These are phyloP conservation scores for Sula dactylatra DNA, from an alignment of 2,113 vertebrate species.

Conservation along the genomic window DNA sequence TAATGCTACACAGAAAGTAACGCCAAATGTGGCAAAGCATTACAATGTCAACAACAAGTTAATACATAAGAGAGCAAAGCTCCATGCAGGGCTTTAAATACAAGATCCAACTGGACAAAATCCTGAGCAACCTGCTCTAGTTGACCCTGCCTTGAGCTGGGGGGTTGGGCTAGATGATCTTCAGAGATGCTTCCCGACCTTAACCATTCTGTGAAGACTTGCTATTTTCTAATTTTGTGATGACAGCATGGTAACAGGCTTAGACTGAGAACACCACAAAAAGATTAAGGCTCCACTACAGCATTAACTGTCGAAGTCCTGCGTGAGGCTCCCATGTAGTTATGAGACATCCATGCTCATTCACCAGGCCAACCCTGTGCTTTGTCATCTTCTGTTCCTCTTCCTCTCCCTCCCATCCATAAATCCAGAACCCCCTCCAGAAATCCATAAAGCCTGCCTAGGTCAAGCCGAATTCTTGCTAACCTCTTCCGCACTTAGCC, in stretches of 20 bases:
- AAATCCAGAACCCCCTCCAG: neutral
- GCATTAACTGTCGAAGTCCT: neutral
- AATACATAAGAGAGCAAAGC: neutral
- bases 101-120: neutral
- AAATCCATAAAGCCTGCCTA: neutral
- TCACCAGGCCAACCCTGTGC: neutral
- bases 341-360: neutral
- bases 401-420: accelerated
- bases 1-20: neutral
- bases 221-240: neutral
- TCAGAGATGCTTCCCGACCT: neutral
- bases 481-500: neutral
- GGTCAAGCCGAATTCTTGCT: neutral
- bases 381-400: neutral
- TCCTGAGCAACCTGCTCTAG: neutral
- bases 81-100: neutral
- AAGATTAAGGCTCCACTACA: neutral
- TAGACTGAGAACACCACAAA: neutral
- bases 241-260: neutral
- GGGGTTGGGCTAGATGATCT: neutral
- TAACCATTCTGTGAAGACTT: neutral
- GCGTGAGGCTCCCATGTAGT: accelerated
- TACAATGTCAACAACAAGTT: neutral
- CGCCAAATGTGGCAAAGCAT: neutral
- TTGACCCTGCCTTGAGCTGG: neutral